Evolutionary conservation across 2,797 vertebrate genomes (phyloP).

Genomic region (Carcharodon carcharias): DNA sequence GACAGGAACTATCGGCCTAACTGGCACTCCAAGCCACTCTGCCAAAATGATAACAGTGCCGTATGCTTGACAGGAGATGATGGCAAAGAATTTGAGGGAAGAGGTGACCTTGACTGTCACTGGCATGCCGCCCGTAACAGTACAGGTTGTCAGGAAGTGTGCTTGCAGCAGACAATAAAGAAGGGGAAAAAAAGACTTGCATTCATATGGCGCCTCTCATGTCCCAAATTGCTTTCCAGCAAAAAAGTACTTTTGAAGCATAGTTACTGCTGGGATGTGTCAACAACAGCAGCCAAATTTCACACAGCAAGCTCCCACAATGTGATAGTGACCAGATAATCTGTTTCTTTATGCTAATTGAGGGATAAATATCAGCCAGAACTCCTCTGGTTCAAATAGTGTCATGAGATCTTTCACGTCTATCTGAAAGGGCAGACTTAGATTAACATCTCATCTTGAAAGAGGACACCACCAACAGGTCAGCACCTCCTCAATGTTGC

Average conservation of each 20-base stretch:
- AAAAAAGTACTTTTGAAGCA: too few species aligned
- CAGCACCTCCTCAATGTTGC: too few species aligned
- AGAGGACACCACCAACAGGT: too few species aligned
- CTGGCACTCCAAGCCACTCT: background rate
- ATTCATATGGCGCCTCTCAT: background rate
- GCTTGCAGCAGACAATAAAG: background rate
- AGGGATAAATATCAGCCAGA: background rate
- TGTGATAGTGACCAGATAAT: background rate
- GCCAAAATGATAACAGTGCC: background rate
- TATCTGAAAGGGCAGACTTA: too few species aligned
- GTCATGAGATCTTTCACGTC: too few species aligned
- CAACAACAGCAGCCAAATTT: background rate
- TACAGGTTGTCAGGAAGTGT: background rate
- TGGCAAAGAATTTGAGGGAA: background rate
- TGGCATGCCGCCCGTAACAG: background rate
- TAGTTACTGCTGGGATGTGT: background rate
- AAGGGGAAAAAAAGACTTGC: background rate
- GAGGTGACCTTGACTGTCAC: background rate
- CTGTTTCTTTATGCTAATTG: background rate
- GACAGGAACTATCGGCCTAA: background rate
- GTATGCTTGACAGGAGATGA: background rate
- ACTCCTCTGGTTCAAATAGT: too few species aligned
- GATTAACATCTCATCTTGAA: too few species aligned
- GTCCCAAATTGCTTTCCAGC: background rate
- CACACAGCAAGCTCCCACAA: background rate